Evolutionary conservation across 2,797 vertebrate genomes (phyloP), one percentile per base, ranked within the genome.

Genomic region (Oreonectes daqikongensis): DNA sequence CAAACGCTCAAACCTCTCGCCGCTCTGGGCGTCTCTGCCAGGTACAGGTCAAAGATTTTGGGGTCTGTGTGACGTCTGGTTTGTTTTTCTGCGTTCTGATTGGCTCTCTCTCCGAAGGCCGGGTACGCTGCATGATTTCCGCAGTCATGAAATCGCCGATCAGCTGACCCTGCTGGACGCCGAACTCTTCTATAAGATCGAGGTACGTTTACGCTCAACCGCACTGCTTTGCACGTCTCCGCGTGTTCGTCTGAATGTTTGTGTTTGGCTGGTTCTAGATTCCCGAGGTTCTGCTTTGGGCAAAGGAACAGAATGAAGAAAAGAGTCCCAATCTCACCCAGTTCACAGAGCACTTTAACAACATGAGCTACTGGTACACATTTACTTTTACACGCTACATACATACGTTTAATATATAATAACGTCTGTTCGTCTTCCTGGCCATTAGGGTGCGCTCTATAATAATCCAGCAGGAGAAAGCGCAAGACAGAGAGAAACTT

Each of bases 311-410:
- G 91, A 99, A 99, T 14, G 98, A 99, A 85, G 98, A 99, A 89
- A 99, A 99, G 88, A 99, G 98, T 87, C 98, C 96, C 1, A 99
- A 99, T 86, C 87, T 99, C 89, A 99, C 98, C 1, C 97, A 99
- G 92, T 99, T 99, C 90, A 99, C 98, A 18, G 98, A 99, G 94
- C 97, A 99, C 93, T 99, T 99, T 95, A 99, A 99, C 93, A 99
- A 99, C 91, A 99, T 99, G 98, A 99, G 97, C 87, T 99, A 99
- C 88, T 99, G 98, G 98, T 99, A 92, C 92, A 76, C 30, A 28
- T 59, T 14, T 22, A 20, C 32, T 2, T 1, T 53, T 22, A 20
- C 64, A n/a, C 18, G 0, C 17, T 9, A 12, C 53, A 11, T 63
- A 40, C 17, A 28, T 30, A 22, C n/a, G 12, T 10, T 15, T 28